These are phyloP conservation scores for Idaea biselata DNA, from an alignment of 2,888 invertebrate genomes.

Conservation along the genomic window DNA sequence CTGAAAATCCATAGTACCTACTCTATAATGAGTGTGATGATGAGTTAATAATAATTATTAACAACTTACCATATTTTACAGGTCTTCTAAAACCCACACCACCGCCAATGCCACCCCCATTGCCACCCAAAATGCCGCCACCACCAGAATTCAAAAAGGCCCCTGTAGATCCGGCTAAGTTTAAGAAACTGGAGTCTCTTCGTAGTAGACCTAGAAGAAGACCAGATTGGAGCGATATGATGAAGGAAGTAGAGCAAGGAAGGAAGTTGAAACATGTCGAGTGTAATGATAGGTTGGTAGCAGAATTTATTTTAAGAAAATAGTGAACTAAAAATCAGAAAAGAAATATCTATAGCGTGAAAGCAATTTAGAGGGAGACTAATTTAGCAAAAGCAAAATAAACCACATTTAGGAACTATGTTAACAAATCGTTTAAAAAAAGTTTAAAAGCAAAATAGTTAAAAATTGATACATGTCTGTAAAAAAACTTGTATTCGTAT, in stretches of 20 bases:
- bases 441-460: neutral
- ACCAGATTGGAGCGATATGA: conserved; percentile 94
- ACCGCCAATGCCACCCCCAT: conserved; percentile 85
- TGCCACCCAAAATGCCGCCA: conserved; percentile 84
- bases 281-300: conserved; percentile 84
- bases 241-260: conserved; percentile 94
- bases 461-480: neutral
- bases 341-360: neutral
- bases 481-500: neutral
- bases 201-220: conserved; percentile 88
- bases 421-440: conserved; percentile 21
- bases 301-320: neutral
- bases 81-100: conserved; percentile 75
- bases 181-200: conserved; percentile 85
- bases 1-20: neutral
- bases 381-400: too few relatives aligned
- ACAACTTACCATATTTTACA: conserved; percentile 19
- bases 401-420: too few relatives aligned
- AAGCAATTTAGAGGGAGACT: neutral
- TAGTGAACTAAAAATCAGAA: neutral
- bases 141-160: conserved; percentile 82
- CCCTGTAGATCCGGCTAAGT: conserved; percentile 80
- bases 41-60: neutral
- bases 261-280: conserved; percentile 89
- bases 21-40: neutral